Evolutionary conservation across 92 coral and sea anemone species (phyloP).

Genomic region (Epizoanthus illoricatus): DNA sequence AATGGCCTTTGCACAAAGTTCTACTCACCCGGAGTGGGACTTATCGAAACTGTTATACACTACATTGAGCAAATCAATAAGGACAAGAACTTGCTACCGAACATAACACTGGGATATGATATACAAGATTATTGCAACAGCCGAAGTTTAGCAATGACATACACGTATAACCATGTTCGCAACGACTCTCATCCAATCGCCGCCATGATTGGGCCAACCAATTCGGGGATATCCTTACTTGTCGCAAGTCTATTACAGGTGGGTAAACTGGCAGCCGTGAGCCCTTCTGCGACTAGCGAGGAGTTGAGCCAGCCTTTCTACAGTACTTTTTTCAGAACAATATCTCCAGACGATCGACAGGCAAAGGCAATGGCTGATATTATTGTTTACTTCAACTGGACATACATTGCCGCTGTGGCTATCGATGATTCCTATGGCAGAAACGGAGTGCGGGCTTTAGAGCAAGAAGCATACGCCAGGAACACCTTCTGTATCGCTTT

Average conservation of each 20-base stretch:
- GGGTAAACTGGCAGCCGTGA: background rate
- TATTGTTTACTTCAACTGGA: conserved; percentile 27
- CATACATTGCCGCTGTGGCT: conserved; percentile 25
- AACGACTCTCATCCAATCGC: background rate
- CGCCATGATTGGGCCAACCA: background rate
- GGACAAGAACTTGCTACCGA: too few species aligned
- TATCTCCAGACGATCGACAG: conserved; percentile 26
- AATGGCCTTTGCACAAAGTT: too few species aligned
- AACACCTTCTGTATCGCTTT: conserved; percentile 33
- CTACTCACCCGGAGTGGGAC: too few species aligned
- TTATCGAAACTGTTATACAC: too few species aligned
- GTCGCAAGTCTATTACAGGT: conserved; percentile 4
- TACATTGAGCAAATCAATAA: too few species aligned
- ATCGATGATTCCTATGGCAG: conserved; percentile 17
- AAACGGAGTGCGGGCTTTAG: conserved; percentile 16
- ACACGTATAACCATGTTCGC: too few species aligned
- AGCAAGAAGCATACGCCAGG: conserved; percentile 25
- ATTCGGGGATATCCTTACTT: background rate
- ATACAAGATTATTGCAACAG: too few species aligned
- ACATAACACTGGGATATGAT: too few species aligned
- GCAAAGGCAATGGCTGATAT: conserved; percentile 16
- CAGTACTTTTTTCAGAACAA: conserved; percentile 15
- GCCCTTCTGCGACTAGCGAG: conserved; percentile 33
- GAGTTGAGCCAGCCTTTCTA: conserved; percentile 26
- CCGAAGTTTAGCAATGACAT: too few species aligned